A percentile compares a stretch with the other conserved stretches of the same genome.
Conservation (phyloP, 2,113 vertebrate species). For the Pedetes capensis region DNA sequence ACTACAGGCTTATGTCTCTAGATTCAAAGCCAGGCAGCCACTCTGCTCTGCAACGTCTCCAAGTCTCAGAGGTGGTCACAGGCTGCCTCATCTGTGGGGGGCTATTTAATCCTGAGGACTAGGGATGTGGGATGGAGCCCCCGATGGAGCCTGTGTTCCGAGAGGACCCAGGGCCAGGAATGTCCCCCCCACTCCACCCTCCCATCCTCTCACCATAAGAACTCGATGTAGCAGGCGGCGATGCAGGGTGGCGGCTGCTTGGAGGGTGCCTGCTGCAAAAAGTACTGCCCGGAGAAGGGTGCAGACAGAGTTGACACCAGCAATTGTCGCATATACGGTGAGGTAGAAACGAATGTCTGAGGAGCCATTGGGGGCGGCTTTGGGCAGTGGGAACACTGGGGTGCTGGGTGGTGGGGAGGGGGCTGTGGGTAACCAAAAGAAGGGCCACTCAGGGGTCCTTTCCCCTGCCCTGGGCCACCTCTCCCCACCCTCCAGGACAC, state of each 20-base stretch:
- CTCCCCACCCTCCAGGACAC: neutral
- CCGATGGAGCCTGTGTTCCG: accelerated
- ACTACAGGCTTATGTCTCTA: neutral
- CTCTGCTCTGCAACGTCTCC: neutral
- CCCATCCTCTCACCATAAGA: conserved; percentile 86
- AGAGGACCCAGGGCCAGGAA: neutral
- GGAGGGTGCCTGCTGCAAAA: conserved; percentile 90
- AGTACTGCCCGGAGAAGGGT: conserved; percentile 92
- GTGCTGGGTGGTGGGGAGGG: conserved; percentile 81
- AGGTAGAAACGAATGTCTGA: conserved; percentile 91
- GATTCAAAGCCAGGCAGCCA: neutral
- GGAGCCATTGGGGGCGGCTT: conserved; percentile 77
- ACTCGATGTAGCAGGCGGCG: conserved; percentile 85
- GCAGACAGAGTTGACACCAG: conserved; percentile 91
- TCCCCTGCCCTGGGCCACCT: neutral
- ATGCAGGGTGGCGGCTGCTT: conserved; percentile 89
- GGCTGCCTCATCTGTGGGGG: neutral
- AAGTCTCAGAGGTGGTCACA: neutral
- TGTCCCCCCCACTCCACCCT: neutral
- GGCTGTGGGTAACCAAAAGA: conserved; percentile 52
- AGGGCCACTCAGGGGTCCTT: neutral
- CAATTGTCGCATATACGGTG: conserved; percentile 90
- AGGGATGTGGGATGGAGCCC: neutral
- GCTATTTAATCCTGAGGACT: neutral
- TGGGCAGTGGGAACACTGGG: conserved; percentile 62